These are phyloP conservation scores for Drosophila trapezifrons DNA, from an alignment of 1,140 invertebrate species.

Conservation along the genomic window DNA sequence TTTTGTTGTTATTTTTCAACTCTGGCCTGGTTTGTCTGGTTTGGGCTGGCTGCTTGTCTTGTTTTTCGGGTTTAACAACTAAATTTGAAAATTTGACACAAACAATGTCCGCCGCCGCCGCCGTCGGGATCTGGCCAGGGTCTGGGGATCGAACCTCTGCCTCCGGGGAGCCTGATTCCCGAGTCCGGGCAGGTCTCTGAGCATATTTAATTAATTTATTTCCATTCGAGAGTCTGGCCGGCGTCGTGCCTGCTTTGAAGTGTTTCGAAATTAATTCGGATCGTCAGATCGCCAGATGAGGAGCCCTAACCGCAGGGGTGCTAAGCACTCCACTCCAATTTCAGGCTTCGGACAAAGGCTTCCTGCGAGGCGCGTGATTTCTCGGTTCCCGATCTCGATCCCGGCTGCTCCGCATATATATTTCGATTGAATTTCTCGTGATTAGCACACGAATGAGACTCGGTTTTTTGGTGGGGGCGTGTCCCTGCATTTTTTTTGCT, in stretches of 20 bases:
- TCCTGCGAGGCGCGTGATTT: slow-evolving; percentile 69
- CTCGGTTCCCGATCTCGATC: slow-evolving; percentile 33
- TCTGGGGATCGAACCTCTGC: slow-evolving; percentile 38
- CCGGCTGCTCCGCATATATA: slow-evolving; percentile 16
- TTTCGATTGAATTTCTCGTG: slow-evolving; percentile 77
- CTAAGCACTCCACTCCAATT: slow-evolving; percentile 63
- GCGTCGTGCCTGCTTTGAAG: slow-evolving; percentile 71
- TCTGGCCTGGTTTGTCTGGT: slow-evolving; percentile 47
- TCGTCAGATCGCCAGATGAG: slow-evolving; percentile 56
- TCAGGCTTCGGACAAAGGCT: slow-evolving; percentile 35
- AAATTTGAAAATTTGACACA: slow-evolving; percentile 82
- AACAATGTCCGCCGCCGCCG: slow-evolving; percentile 64
- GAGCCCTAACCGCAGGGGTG: slow-evolving; percentile 66
- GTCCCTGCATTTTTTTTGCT: slow-evolving; percentile 29
- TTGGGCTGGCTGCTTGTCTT: slow-evolving; percentile 63
- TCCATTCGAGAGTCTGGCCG: slow-evolving; percentile 56
- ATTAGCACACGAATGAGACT: slow-evolving; percentile 74
- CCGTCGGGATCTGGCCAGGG: too few relatives aligned
- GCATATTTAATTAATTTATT: slow-evolving; percentile 83
- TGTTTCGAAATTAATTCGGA: slow-evolving; percentile 82
- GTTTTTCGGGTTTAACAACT: slow-evolving; percentile 83
- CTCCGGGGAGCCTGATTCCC: slow-evolving; percentile 56
- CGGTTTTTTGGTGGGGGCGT: slow-evolving; percentile 57
- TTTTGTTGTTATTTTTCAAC: slow-evolving; percentile 1
- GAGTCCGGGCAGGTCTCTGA: slow-evolving; percentile 40